Percentiles rank a stretch among this genome's conserved stretches.
These are phyloP conservation scores for Labroides dimidiatus DNA, from an alignment of 2,797 vertebrate genomes.

Conservation along the genomic window DNA sequence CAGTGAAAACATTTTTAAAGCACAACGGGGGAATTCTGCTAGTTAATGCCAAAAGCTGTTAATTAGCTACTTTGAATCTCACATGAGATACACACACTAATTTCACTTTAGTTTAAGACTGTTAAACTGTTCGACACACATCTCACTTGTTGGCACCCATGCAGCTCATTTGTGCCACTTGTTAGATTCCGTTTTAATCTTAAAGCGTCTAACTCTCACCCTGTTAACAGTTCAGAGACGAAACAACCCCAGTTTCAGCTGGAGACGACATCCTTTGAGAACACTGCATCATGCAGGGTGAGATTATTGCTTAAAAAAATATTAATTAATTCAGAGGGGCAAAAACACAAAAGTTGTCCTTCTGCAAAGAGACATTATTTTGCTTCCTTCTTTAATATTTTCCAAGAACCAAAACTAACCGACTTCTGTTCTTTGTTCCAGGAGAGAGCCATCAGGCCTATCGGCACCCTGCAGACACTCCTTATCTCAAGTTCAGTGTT, in stretches of 20 bases:
- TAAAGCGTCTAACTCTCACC: neutral
- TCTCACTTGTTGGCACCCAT: neutral
- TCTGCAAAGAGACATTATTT: neutral
- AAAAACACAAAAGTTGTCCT: neutral
- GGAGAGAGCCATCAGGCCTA: slow-evolving; percentile 21
- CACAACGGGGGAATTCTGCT: neutral
- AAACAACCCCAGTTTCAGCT: too few species aligned
- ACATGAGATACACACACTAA: neutral
- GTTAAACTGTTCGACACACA: neutral
- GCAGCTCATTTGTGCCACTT: neutral
- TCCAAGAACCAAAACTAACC: neutral
- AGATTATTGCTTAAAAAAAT: neutral
- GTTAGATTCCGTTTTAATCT: neutral
- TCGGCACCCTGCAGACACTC: slow-evolving; percentile 29
- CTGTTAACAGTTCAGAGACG: neutral
- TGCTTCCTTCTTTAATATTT: neutral
- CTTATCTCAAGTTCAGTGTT: slow-evolving; percentile 23
- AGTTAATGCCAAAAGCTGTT: neutral
- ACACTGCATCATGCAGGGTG: neutral
- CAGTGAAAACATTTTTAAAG: neutral
- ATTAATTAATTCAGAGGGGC: neutral
- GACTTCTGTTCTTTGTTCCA: slow-evolving; percentile 11
- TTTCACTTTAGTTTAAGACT: neutral
- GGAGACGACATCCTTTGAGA: neutral
- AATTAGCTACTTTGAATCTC: neutral